Evolutionary conservation across 2,888 invertebrate genomes (phyloP), one percentile per base, ranked within the genome.

Genomic region (Hypolimnas misippus): DNA sequence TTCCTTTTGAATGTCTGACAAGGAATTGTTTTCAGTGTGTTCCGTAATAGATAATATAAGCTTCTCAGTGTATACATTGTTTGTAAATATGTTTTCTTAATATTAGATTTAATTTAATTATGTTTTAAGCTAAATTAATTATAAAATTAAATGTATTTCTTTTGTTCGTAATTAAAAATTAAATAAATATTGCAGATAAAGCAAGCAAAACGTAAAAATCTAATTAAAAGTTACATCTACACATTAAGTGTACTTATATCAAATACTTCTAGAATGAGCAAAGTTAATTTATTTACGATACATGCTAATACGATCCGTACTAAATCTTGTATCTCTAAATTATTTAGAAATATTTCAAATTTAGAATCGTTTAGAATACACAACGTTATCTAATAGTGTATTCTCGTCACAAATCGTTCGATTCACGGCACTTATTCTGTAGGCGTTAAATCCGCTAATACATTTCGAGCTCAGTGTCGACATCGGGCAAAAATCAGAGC

Each of bases 401-500:
- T 88, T 88, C 88, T 61, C 72, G 73, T 81, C 87, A 84, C 86
- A 86, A 73, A 78, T 69, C 73, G 63, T 75, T 76, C 76, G 77
- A 82, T 82, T 78, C 75, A 72, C 76, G 76, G 81, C 78, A 79
- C 76, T 79, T 82, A 86, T 85, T 86, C 81, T 75, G 84, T 80
- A 80, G 82, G 82, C 84, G 86, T 84, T 85, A 87, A 88, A 85
- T 80, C 84, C 76, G 84, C 88, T 89, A 90, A 89, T 89, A 90
- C 87, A 89, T 91, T 89, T 89, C 83, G 78, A 79, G 78, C 77
- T 77, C 78, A 76, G 79, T 84, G 90, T 82, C 86, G 89, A 87
- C 88, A 82, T 82, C 81, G 82, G 77, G 79, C 84, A 88, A 90
- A 92, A 92, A 92, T 92, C 91, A 89, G 86, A 83, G 81, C 83